phyloP scores from a whole-genome alignment of 2,888 invertebrate genomes.

The Plebejus melissa region DNA sequence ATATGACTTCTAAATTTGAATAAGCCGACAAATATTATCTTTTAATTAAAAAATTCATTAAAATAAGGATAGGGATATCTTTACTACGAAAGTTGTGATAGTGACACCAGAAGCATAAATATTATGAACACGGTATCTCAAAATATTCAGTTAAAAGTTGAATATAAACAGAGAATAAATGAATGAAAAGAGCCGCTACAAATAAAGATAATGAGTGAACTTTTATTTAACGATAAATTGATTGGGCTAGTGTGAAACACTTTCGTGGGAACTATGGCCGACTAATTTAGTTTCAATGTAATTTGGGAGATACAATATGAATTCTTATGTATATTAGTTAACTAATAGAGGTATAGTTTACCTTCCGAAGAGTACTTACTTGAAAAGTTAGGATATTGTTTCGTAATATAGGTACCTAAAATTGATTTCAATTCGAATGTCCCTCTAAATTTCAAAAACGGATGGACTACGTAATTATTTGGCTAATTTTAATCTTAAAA shows the following conservation, averaged over 20 bases:
- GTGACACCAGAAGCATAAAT: conserved; percentile 9
- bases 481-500: too few species aligned
- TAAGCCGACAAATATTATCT: not conserved
- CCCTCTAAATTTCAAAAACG: too few species aligned
- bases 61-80: not conserved
- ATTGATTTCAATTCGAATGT: not conserved
- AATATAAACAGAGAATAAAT: not conserved
- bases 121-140: not conserved
- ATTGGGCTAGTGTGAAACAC: not conserved
- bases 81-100: not conserved
- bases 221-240: not conserved
- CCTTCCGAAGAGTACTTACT: too few species aligned
- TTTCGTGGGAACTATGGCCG: not conserved
- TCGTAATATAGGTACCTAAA: not conserved
- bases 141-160: not conserved
- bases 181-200: not conserved
- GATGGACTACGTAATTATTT: too few species aligned
- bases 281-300: conserved; percentile 5
- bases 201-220: not conserved
- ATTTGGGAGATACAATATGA: not conserved
- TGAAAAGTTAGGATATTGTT: too few species aligned
- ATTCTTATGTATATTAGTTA: conserved; percentile 8
- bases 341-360: not conserved
- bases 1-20: not conserved
- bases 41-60: conserved; percentile 1